These are phyloP conservation scores for Leptestheria dahalacensis DNA, from an alignment of 1,140 invertebrate species.

Conservation along the genomic window DNA sequence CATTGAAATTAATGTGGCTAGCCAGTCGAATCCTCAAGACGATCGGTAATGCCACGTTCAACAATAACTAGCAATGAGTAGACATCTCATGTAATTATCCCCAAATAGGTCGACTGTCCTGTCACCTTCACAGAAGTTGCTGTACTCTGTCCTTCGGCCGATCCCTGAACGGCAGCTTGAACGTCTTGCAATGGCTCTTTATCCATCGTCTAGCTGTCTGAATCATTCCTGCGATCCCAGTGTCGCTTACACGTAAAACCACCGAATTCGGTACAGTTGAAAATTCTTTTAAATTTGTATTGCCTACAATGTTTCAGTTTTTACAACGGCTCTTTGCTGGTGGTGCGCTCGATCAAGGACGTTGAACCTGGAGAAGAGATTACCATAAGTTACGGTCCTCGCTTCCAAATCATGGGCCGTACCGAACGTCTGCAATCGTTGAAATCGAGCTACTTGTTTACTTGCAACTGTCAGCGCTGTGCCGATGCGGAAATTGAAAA, in stretches of 20 bases:
- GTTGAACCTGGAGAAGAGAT: slow-evolving; percentile 42
- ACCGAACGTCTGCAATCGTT: slow-evolving; percentile 41
- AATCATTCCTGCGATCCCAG: slow-evolving; percentile 80
- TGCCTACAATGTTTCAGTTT: slow-evolving; percentile 22
- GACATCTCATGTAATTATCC: too few relatives aligned
- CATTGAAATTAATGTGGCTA: slow-evolving; percentile 39
- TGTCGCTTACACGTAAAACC: slow-evolving; percentile 65
- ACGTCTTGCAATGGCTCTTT: slow-evolving; percentile 65
- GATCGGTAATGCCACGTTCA: too few relatives aligned
- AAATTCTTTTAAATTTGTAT: too few relatives aligned
- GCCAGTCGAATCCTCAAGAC: too few relatives aligned
- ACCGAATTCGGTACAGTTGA: too few relatives aligned
- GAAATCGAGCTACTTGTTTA: slow-evolving; percentile 51
- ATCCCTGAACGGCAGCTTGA: too few relatives aligned
- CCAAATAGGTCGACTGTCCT: too few relatives aligned
- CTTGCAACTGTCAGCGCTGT: slow-evolving; percentile 47
- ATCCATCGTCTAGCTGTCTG: slow-evolving; percentile 73
- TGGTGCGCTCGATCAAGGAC: slow-evolving; percentile 38
- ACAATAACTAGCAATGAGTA: too few relatives aligned
- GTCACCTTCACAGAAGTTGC: too few relatives aligned
- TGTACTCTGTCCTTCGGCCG: too few relatives aligned
- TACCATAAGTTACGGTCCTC: slow-evolving; percentile 60
- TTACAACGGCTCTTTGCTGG: slow-evolving; percentile 30
- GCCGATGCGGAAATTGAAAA: slow-evolving; percentile 28
- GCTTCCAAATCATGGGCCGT: slow-evolving; percentile 40